phyloP scores from a whole-genome alignment of 2,888 invertebrate genomes.

The Antheraea assamensis region DNA sequence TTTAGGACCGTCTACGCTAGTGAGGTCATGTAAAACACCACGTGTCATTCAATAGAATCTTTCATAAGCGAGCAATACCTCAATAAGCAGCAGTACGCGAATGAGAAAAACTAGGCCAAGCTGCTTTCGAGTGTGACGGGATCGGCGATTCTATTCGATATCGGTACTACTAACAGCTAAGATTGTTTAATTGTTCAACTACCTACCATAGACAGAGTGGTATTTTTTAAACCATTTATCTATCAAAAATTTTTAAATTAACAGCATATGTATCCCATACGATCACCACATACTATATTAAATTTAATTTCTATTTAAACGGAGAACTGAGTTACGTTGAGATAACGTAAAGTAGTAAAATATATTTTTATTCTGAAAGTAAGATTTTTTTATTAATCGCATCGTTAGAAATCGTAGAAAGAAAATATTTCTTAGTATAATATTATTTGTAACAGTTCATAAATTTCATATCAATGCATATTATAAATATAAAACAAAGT shows the following conservation, averaged over 20 bases:
- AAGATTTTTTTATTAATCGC: no score
- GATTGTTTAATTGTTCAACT: not conserved
- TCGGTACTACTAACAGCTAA: not conserved
- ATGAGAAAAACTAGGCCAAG: slow-evolving; percentile 59
- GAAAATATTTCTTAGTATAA: no score
- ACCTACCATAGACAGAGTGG: not conserved
- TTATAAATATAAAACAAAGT: no score
- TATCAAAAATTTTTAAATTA: no score
- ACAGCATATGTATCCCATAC: no score
- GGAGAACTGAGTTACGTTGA: not conserved
- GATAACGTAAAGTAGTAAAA: not conserved
- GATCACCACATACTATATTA: no score
- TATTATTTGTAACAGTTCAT: no score
- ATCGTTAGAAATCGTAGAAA: no score
- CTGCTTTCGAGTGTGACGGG: slow-evolving; percentile 40
- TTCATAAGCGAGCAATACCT: slow-evolving; percentile 43
- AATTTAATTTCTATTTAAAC: no score
- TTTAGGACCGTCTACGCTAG: slow-evolving; percentile 15
- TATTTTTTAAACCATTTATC: not conserved
- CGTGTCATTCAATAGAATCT: slow-evolving; percentile 36
- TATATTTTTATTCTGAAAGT: no score
- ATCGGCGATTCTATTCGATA: slow-evolving; percentile 18
- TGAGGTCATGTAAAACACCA: slow-evolving; percentile 30
- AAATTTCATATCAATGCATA: no score
- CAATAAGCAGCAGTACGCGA: slow-evolving; percentile 44